Conservation (phyloP, 2,888 invertebrate genomes). For the Parochlus steinenii region DNA sequence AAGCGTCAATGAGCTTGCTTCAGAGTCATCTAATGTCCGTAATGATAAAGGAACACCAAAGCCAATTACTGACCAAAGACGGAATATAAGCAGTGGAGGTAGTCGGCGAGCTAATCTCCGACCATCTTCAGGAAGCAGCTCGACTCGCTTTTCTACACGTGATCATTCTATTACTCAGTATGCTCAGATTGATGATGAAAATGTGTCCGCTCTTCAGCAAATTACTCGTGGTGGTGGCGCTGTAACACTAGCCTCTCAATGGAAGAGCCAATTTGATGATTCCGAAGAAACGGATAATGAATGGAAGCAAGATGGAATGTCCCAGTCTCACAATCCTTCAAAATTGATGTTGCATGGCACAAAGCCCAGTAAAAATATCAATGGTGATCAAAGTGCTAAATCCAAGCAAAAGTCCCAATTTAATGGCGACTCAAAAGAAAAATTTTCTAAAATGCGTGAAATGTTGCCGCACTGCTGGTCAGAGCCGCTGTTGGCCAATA, state of each 20-base stretch:
- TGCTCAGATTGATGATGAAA: conserved; percentile 85
- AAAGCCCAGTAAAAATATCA: conserved; percentile 35
- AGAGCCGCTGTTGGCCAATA: conserved; percentile 44
- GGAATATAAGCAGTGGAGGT: conserved; percentile 13
- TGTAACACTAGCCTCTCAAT: conserved; percentile 78
- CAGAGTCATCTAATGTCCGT: conserved; percentile 23
- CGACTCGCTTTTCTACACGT: conserved; percentile 35
- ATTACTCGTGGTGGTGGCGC: conserved; percentile 80
- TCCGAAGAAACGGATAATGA: conserved; percentile 90
- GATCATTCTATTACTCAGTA: conserved; percentile 81
- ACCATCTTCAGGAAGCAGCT: conserved; percentile 20
- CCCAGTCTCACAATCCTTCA: too few species aligned
- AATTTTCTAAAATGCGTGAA: conserved; percentile 51
- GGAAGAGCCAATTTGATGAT: conserved; percentile 93
- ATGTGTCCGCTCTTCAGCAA: conserved; percentile 75
- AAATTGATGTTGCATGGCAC: too few species aligned
- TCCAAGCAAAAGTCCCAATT: conserved; percentile 37
- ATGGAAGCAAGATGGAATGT: conserved; percentile 84
- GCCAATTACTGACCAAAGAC: conserved; percentile 20
- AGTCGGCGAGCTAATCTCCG: conserved; percentile 18
- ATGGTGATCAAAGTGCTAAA: conserved; percentile 7
- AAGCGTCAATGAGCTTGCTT: conserved; percentile 36
- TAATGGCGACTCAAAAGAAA: conserved; percentile 65
- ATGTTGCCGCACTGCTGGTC: conserved; percentile 59
- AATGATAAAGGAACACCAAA: conserved; percentile 20